Evolutionary conservation across 2,888 invertebrate genomes (phyloP).

Genomic region (Sminthurides aquaticus): DNA sequence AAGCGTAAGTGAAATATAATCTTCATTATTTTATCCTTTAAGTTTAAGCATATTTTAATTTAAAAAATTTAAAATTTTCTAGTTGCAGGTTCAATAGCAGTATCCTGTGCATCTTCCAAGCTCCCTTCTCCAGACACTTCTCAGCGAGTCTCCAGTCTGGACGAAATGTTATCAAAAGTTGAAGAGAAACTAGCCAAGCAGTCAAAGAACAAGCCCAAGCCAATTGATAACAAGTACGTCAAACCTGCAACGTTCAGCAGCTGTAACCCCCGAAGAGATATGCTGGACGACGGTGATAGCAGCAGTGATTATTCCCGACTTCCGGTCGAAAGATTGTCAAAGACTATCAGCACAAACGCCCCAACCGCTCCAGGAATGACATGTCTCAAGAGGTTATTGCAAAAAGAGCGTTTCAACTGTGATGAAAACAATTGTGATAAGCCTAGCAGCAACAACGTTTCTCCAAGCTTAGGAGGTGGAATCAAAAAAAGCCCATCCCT

Average conservation of each 20-base stretch:
- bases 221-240: not conserved
- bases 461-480: conserved; percentile 18
- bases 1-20: no score
- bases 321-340: no score
- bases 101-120: not conserved
- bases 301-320: not conserved
- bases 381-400: conserved; percentile 2
- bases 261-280: not conserved
- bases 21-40: no score
- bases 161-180: not conserved
- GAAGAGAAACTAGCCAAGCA: no score
- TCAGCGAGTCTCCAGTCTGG: not conserved
- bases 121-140: not conserved
- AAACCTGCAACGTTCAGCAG: not conserved
- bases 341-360: not conserved
- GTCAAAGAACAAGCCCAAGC: not conserved
- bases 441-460: conserved; percentile 3
- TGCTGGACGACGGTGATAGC: not conserved
- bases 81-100: conserved; percentile 1
- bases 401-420: not conserved
- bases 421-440: not conserved
- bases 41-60: no score
- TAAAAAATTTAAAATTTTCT: no score
- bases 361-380: not conserved
- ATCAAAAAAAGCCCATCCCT: conserved; percentile 42